phyloP scores from a whole-genome alignment of 2,113 vertebrate genomes.

The Etia nguti region DNA sequence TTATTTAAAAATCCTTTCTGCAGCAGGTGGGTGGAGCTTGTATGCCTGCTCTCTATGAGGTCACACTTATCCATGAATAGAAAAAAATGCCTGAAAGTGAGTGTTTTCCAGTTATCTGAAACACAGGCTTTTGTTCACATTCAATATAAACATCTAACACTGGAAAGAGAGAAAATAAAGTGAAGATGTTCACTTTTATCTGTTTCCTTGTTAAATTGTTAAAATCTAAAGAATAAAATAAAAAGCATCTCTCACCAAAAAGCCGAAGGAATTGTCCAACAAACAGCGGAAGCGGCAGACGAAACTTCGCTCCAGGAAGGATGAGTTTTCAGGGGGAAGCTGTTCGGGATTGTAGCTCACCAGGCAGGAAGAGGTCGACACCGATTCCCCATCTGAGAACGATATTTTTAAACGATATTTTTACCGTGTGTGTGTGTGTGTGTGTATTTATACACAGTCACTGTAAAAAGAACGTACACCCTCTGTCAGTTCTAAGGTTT shows the following conservation, averaged over 20 bases:
- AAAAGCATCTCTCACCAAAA: constrained; percentile 57
- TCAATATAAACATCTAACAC: background rate
- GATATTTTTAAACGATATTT: background rate
- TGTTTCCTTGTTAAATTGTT: background rate
- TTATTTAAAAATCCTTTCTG: background rate
- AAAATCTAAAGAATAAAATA: background rate
- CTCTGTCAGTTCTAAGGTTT: background rate
- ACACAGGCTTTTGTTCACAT: background rate
- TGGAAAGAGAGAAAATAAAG: background rate
- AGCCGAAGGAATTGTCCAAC: constrained; percentile 78
- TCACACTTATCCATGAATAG: background rate
- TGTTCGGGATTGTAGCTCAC: constrained; percentile 52
- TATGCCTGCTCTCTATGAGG: background rate
- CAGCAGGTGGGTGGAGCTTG: background rate
- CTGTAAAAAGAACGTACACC: background rate
- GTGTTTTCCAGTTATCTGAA: background rate
- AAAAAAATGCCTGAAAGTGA: background rate
- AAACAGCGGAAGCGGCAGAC: constrained; percentile 79
- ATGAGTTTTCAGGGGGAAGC: constrained; percentile 75
- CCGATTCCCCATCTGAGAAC: background rate
- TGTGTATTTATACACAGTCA: background rate
- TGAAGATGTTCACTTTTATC: background rate
- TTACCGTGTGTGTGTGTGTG: background rate
- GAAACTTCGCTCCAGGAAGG: constrained; percentile 77
- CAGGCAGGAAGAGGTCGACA: background rate